Conservation (phyloP, 2,888 invertebrate genomes). For the Hirudinaria manillensis region DNA sequence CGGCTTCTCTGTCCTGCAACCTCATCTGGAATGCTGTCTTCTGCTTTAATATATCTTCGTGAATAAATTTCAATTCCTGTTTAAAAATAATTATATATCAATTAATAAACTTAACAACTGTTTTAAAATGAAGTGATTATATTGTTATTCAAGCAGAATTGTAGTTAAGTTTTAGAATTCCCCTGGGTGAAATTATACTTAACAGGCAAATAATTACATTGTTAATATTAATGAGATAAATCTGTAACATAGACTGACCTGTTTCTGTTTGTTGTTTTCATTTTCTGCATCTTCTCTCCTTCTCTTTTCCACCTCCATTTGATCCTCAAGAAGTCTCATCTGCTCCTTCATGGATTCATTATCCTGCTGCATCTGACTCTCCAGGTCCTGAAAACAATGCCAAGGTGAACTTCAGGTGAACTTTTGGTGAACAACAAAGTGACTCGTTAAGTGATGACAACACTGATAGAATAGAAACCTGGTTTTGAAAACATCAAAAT, state of each 20-base stretch:
- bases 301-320: conserved; percentile 54
- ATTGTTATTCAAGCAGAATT: no score
- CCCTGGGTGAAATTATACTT: not conserved
- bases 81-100: not conserved
- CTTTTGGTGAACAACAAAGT: not conserved
- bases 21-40: conserved; percentile 56
- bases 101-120: not conserved
- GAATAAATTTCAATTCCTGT: conserved; percentile 59
- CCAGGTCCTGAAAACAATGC: conserved; percentile 50
- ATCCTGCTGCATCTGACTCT: conserved; percentile 56
- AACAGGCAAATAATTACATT: not conserved
- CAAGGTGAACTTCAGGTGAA: no score
- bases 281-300: conserved; percentile 54
- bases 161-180: no score
- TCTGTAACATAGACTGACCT: conserved; percentile 49
- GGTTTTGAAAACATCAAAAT: not conserved
- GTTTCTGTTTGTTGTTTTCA: conserved; percentile 54
- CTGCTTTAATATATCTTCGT: conserved; percentile 59
- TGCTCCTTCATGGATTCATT: conserved; percentile 54
- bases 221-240: not conserved
- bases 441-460: not conserved
- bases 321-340: conserved; percentile 56
- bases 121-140: no score
- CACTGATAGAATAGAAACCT: not conserved
- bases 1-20: conserved; percentile 60